Evolutionary conservation across 2,888 invertebrate genomes (phyloP), one percentile per base, ranked within the genome.

Genomic region (Abrostola tripartita): DNA sequence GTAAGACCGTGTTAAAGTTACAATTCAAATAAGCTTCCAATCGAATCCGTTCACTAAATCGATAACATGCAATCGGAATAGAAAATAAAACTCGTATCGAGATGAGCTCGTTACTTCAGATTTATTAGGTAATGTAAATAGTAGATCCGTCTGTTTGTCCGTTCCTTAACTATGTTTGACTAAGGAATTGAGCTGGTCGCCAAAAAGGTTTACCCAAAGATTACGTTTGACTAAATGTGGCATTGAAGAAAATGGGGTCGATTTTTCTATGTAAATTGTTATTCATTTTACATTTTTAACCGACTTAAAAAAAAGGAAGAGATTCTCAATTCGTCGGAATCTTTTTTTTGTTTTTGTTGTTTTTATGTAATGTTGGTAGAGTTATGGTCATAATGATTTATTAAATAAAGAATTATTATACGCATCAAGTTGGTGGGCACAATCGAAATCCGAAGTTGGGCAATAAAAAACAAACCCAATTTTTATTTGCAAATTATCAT

Each of bases 81-180:
- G 52, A 71, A 81, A 83, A 84, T 81, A 79, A 84, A 84, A 77
- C 74, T 80, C 78, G 74, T 76, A 84, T 81, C 81, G 71, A 74
- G 81, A 86, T 82, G 78, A 82, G 84, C 84, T 88, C 85, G 90
- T 91, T 88, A 89, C 84, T 71, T 76, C 69, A 81, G 85, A 89
- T 90, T 90, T 90, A 85, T 86, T 81, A 79, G 86, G 82, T 71
- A 86, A 89, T 83, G 88, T 85, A 91, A 91, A 92, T 87, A 91
- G 74, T 61, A 77, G 75, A 63, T 60, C 72, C 76, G 76, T 61
- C 76, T 85, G 81, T 88, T 89, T 89, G 87, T 84, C 69, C 80
- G 82, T 73, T 82, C 84, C 86, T 87, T 91, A 91, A 91, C 91
- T 88, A 86, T 91, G 90, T 92, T 92, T 91, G 87, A 56, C 53